phyloP scores from a whole-genome alignment of 2,888 invertebrate species.

The Tethea ocularis region DNA sequence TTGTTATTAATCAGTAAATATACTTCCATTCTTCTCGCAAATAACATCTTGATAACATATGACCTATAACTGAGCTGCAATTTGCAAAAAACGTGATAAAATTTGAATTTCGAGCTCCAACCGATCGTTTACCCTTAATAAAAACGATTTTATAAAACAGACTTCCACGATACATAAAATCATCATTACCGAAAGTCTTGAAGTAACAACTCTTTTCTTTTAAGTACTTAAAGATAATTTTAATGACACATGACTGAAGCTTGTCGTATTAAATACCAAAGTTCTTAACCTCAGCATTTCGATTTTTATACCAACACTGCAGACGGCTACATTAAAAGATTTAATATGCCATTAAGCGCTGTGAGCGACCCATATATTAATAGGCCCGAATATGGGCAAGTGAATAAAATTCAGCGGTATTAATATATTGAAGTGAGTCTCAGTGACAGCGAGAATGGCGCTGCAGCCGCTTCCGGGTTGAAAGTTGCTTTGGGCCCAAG shows the following conservation, averaged over 20 bases:
- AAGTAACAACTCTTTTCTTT: background rate
- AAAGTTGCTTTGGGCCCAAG: conserved; percentile 73
- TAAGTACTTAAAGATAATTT: background rate
- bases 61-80: too few relatives aligned
- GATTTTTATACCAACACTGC: background rate
- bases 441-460: conserved; percentile 32
- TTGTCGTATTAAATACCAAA: conserved; percentile 3
- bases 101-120: too few relatives aligned
- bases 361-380: conserved; percentile 5
- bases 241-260: background rate
- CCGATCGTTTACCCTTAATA: too few relatives aligned
- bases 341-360: background rate
- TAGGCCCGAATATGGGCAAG: conserved; percentile 5
- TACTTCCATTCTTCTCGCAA: too few relatives aligned
- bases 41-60: too few relatives aligned
- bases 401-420: conserved; percentile 8
- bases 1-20: too few relatives aligned
- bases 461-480: conserved; percentile 67
- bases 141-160: too few relatives aligned
- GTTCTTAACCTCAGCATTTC: conserved; percentile 10
- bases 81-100: too few relatives aligned
- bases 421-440: background rate
- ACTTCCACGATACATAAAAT: background rate
- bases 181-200: background rate
- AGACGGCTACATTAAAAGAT: background rate